Base-by-base conservation (phyloP, 2,113 vertebrate genomes). In the Lonchura striata region DNA sequence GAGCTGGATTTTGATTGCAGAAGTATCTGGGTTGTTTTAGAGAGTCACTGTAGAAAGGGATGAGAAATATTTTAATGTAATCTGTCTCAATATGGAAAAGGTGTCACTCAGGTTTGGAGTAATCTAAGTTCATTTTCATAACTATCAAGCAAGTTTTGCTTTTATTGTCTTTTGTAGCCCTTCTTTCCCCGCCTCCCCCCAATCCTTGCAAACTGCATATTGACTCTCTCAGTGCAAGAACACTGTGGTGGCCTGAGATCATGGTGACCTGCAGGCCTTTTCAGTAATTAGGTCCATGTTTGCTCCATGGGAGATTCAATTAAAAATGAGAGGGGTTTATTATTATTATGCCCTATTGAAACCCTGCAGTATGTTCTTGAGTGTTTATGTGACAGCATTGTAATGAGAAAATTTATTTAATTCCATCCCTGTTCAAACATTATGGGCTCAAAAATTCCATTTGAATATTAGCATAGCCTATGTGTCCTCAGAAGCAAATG, bases 251-350 rank as follows among this genome's bases (percentile, higher is more conserved):
- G 69, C 50, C 46, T 90, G 75, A 94, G 86, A 75, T 85, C 65
- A 70, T 86, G 24, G 56, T 95, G 89, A 92, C 52, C 66, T 90
- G 47, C 24, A 35, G 63, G 89, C 65, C 63, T 64, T 88, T 76
- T 65, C 52, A 75, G 46, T 96, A 93, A 93, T 95, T 92, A 94
- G 39, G 60, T 94, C 35, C 37, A 17, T 71, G 59, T 90, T 95
- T 82, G 22, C 89, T 95, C 56, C n/a, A 27, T 52, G n/a, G 63
- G 66, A 92, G 39, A 88, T 82, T 92, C 52, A 82, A 69, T 75
- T 92, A 88, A 92, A 94, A 94, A 89, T 52, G 11, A 57, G 46
- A 80, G 20, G 30, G 18, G 2, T 21, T 61, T 91, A 47, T 30
- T 19, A 37, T 35, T 69, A 31, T 42, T 89, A 49, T 82, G 80